Evolutionary conservation across 37 sponge, comb jelly and placozoan species (phyloP).

Genomic region (Lycopodina hypogea): DNA sequence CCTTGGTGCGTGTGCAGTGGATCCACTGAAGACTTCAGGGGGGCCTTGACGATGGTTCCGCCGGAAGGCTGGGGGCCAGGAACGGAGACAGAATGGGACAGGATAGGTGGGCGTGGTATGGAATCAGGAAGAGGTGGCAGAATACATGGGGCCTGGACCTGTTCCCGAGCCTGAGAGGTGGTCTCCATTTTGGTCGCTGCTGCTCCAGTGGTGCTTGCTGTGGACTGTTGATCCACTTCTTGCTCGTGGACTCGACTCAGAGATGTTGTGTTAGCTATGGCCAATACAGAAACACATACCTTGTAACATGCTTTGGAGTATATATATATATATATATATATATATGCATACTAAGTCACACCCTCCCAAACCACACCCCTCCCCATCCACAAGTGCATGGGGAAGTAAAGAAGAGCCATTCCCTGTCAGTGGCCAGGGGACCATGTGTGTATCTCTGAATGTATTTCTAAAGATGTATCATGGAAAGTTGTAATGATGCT

Average conservation of each 20-base stretch:
- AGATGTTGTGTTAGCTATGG: not conserved
- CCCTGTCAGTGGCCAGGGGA: not conserved
- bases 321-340: too few species aligned
- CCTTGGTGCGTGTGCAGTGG: not conserved
- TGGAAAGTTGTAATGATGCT: too few species aligned
- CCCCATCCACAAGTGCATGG: not conserved
- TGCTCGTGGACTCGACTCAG: not conserved
- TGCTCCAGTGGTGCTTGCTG: not conserved
- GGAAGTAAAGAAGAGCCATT: not conserved
- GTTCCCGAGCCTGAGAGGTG: not conserved
- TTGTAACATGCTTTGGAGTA: too few species aligned
- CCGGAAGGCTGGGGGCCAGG: not conserved
- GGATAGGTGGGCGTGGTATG: not conserved
- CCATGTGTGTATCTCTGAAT: not conserved
- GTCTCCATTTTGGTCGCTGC: not conserved
- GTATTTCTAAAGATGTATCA: not conserved
- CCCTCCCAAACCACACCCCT: not conserved
- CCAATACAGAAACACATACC: too few species aligned
- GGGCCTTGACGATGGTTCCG: not conserved
- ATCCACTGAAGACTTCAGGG: not conserved
- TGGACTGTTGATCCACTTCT: not conserved
- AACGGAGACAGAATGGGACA: not conserved
- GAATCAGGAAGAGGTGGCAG: not conserved
- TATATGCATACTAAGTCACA: too few species aligned
- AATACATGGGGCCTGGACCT: not conserved